These are phyloP conservation scores for Ctenopoma multispine DNA, from an alignment of 2,797 vertebrate genomes.

Conservation along the genomic window DNA sequence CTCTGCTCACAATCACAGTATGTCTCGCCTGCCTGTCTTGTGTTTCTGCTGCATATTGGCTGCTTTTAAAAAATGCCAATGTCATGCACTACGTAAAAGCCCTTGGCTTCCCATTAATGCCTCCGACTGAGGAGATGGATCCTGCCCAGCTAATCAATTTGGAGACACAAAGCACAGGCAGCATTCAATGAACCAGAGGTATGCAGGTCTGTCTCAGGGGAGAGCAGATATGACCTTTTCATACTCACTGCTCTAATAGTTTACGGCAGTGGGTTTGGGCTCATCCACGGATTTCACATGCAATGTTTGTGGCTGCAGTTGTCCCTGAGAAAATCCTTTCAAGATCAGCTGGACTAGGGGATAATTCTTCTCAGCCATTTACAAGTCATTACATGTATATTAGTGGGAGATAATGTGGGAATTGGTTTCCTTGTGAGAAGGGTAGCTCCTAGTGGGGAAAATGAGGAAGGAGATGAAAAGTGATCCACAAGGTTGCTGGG, in stretches of 20 bases:
- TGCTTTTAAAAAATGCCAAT: conserved; percentile 51
- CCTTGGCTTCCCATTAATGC: conserved; percentile 43
- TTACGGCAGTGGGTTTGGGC: conserved; percentile 53
- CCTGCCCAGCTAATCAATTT: conserved; percentile 51
- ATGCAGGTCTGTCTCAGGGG: conserved; percentile 43
- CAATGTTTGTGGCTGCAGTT: conserved; percentile 46
- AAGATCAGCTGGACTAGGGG: conserved; percentile 41
- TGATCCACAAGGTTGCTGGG: conserved; percentile 57
- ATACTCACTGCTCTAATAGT: conserved; percentile 60
- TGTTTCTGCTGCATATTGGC: conserved; percentile 19
- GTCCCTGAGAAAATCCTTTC: conserved; percentile 41
- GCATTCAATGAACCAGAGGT: conserved; percentile 32
- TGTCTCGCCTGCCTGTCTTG: conserved; percentile 25
- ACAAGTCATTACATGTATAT: conserved; percentile 73
- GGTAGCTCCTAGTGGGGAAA: conserved; percentile 65
- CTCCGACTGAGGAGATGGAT: conserved; percentile 49
- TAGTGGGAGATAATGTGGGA: conserved; percentile 65
- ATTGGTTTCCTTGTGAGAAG: conserved; percentile 67
- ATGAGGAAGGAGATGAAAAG: conserved; percentile 67
- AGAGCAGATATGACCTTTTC: conserved; percentile 74
- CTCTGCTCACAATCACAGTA: conserved; percentile 33
- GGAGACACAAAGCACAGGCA: conserved; percentile 39
- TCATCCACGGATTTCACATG: conserved; percentile 58
- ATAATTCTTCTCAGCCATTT: conserved; percentile 57
- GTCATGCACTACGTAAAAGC: conserved; percentile 23